Percentiles rank a stretch among this genome's conserved stretches.
Evolutionary conservation across 2,888 invertebrate species (phyloP).

Genomic region (Aplocera efformata): DNA sequence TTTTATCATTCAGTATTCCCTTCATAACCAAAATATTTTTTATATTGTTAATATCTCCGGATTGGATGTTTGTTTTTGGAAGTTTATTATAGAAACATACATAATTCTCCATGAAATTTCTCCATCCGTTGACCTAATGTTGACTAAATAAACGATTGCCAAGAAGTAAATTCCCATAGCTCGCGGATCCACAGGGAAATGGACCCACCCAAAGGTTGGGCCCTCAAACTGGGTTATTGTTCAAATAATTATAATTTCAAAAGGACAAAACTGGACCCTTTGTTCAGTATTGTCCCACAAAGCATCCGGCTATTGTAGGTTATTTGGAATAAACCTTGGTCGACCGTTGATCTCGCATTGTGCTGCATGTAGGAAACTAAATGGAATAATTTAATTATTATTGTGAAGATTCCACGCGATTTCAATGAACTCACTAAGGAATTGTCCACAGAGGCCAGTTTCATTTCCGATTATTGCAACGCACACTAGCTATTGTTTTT

Average conservation of each 20-base stretch:
- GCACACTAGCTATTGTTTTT: too few species aligned
- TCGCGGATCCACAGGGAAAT: conserved; percentile 2
- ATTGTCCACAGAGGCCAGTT: not conserved
- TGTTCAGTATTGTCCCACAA: conserved; percentile 12
- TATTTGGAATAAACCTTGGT: conserved; percentile 15
- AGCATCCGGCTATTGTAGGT: conserved; percentile 22
- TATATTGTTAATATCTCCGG: too few species aligned
- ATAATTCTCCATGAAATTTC: too few species aligned
- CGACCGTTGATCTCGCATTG: conserved; percentile 15
- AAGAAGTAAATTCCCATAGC: too few species aligned
- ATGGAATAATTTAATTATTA: not conserved
- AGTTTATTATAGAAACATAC: too few species aligned
- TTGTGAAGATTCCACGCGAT: conserved; percentile 13
- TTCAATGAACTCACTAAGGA: conserved; percentile 1
- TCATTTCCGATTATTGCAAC: not conserved
- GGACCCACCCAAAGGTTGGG: conserved; percentile 8
- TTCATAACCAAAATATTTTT: too few species aligned
- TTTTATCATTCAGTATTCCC: too few species aligned
- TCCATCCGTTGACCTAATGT: too few species aligned
- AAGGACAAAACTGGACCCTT: conserved; percentile 17
- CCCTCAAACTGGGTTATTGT: conserved; percentile 10
- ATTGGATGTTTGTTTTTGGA: too few species aligned
- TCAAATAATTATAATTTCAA: conserved; percentile 18
- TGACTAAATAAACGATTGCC: too few species aligned
- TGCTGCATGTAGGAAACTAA: conserved; percentile 11